Percentiles rank a stretch among this genome's conserved stretches.
Evolutionary conservation across 2,797 vertebrate genomes (phyloP).

Genomic region (Spea hammondii): DNA sequence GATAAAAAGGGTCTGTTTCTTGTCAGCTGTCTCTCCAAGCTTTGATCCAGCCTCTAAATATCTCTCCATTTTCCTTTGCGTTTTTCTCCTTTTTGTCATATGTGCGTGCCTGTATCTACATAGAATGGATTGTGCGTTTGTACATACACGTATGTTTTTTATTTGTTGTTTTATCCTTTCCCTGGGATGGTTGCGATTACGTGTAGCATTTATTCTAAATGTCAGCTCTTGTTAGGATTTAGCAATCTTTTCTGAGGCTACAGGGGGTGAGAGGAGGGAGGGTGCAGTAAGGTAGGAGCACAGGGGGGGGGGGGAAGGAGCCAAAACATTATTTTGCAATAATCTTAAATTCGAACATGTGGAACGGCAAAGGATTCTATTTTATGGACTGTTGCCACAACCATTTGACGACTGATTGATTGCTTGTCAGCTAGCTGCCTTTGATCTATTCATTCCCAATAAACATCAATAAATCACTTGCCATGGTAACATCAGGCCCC

Average conservation of each 20-base stretch:
- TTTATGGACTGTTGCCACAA: slow-evolving; percentile 90
- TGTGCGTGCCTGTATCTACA: no score
- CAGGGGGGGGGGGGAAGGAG: slow-evolving; percentile 55
- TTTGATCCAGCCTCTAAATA: slow-evolving; percentile 42
- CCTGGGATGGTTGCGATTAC: slow-evolving; percentile 38
- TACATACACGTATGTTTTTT: slow-evolving; percentile 25
- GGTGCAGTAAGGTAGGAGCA: slow-evolving; percentile 52
- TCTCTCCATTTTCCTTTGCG: not conserved
- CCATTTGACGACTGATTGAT: slow-evolving; percentile 98
- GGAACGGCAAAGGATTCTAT: slow-evolving; percentile 74
- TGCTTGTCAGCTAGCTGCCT: slow-evolving; percentile 80
- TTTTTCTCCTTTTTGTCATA: no score
- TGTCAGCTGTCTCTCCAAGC: slow-evolving; percentile 65
- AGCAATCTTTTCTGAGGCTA: slow-evolving; percentile 58
- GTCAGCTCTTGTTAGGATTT: slow-evolving; percentile 64
- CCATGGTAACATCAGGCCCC: slow-evolving; percentile 75
- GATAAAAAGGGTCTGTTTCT: slow-evolving; percentile 58
- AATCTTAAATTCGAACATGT: slow-evolving; percentile 68
- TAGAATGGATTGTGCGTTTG: slow-evolving; percentile 39
- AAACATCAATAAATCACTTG: slow-evolving; percentile 95
- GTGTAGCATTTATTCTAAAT: slow-evolving; percentile 42
- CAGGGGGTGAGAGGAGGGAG: slow-evolving; percentile 55
- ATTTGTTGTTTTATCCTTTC: slow-evolving; percentile 49
- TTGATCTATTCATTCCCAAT: slow-evolving; percentile 90
- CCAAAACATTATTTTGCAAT: slow-evolving; percentile 70